Percentiles rank a stretch among this genome's conserved stretches.
phyloP scores from a whole-genome alignment of 2,113 vertebrate genomes.

The Coptodon bakossiorum region DNA sequence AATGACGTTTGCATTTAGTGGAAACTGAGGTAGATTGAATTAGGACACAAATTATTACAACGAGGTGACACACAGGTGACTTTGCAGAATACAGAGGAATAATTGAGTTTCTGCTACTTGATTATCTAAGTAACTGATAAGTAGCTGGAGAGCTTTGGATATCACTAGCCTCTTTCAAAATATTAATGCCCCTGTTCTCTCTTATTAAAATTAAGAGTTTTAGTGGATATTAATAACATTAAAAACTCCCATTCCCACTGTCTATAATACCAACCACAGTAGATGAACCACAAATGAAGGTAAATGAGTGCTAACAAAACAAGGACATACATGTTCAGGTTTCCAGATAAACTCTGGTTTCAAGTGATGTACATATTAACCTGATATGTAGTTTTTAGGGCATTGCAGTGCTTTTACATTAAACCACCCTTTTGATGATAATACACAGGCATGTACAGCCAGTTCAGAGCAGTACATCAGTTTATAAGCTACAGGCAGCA shows the following conservation, averaged over 20 bases:
- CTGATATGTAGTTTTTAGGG: slow-evolving; percentile 4
- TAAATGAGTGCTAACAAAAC: neutral
- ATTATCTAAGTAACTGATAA: neutral
- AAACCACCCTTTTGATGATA: neutral
- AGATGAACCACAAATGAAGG: neutral
- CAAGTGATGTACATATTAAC: slow-evolving; percentile 23
- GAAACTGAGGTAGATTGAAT: slow-evolving; percentile 68
- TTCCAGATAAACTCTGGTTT: neutral
- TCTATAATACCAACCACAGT: neutral
- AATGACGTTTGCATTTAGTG: slow-evolving; percentile 25
- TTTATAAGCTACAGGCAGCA: slow-evolving; percentile 40
- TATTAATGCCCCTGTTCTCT: neutral
- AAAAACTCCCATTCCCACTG: neutral
- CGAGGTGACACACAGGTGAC: neutral
- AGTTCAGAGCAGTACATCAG: slow-evolving; percentile 2
- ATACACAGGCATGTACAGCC: neutral
- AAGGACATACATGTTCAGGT: neutral
- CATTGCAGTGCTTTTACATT: slow-evolving; percentile 20
- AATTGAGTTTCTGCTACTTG: neutral
- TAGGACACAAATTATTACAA: slow-evolving; percentile 28
- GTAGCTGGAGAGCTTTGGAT: neutral
- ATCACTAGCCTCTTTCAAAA: neutral
- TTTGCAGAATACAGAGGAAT: neutral
- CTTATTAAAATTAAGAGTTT: neutral
- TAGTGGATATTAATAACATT: neutral